These are phyloP conservation scores for Coregonus clupeaformis DNA, from an alignment of 2,113 vertebrate species.

Conservation along the genomic window DNA sequence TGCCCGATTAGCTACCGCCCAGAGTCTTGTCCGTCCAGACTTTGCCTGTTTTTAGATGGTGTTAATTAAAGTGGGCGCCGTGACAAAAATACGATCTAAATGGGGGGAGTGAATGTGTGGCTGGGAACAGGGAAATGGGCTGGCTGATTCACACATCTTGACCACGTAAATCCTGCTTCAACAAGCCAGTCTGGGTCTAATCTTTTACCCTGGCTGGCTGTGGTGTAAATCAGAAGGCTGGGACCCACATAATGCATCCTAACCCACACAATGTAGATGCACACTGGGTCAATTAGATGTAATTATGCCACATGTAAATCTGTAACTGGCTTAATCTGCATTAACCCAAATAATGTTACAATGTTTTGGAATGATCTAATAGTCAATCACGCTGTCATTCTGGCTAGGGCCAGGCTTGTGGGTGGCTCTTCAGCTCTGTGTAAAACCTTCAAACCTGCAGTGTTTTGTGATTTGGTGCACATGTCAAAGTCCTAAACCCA, in stretches of 20 bases:
- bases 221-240: conserved; percentile 50
- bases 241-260: conserved; percentile 41
- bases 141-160: conserved; percentile 66
- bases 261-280: conserved; percentile 33
- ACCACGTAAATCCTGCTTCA: conserved; percentile 72
- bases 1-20: conserved; percentile 70
- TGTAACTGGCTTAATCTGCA: conserved; percentile 65
- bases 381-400: conserved; percentile 59
- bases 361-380: conserved; percentile 56
- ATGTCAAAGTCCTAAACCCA: not conserved
- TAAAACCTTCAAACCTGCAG: not conserved
- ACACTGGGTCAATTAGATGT: conserved; percentile 48
- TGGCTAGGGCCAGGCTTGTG: conserved; percentile 15
- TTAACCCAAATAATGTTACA: conserved; percentile 61
- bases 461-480: not conserved
- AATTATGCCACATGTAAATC: conserved; percentile 58
- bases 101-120: conserved; percentile 54
- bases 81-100: conserved; percentile 74
- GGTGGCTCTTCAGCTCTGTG: conserved; percentile 13
- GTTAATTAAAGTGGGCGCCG: conserved; percentile 74
- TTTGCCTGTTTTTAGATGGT: conserved; percentile 74
- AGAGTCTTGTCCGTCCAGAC: conserved; percentile 72
- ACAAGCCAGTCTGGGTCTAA: conserved; percentile 48
- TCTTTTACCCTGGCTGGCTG: conserved; percentile 51
- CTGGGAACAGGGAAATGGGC: conserved; percentile 61